Percentiles rank a stretch among this genome's conserved stretches.
Conservation (phyloP, 2,113 vertebrate genomes). For the Mystacornis crossleyi region DNA sequence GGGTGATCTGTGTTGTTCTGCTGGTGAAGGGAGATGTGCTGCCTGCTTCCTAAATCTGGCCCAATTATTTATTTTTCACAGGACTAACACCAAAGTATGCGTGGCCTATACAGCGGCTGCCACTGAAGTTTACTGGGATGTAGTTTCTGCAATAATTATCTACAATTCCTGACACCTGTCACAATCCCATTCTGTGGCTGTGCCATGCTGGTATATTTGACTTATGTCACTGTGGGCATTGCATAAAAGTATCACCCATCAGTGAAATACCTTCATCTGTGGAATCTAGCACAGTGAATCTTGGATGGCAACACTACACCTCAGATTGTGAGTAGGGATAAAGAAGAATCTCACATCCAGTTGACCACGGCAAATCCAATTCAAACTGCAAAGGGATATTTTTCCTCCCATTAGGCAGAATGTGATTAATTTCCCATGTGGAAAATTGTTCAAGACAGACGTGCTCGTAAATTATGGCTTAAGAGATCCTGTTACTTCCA, state of each 20-base stretch:
- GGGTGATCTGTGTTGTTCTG: background rate
- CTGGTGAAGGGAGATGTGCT: background rate
- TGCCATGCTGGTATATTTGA: background rate
- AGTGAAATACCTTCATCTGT: background rate
- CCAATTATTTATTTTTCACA: background rate
- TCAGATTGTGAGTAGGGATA: conserved; percentile 2
- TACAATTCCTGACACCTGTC: background rate
- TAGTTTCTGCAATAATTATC: background rate
- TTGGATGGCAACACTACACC: background rate
- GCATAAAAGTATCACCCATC: background rate
- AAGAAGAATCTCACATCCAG: background rate
- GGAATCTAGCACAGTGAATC: background rate
- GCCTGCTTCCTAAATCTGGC: background rate
- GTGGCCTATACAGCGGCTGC: background rate
- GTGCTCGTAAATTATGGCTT: conserved; percentile 41
- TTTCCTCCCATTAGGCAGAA: conserved; percentile 54
- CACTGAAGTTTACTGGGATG: background rate
- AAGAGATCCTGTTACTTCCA: conserved; percentile 67
- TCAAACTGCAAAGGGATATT: conserved; percentile 48
- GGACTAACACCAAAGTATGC: background rate
- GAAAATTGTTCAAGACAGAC: conserved; percentile 65
- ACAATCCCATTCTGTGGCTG: background rate
- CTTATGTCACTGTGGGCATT: background rate
- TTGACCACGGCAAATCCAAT: conserved; percentile 63
- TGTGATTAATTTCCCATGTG: conserved; percentile 68